Conservation (phyloP, 1,140 invertebrate species). For the Nebria ingens region DNA sequence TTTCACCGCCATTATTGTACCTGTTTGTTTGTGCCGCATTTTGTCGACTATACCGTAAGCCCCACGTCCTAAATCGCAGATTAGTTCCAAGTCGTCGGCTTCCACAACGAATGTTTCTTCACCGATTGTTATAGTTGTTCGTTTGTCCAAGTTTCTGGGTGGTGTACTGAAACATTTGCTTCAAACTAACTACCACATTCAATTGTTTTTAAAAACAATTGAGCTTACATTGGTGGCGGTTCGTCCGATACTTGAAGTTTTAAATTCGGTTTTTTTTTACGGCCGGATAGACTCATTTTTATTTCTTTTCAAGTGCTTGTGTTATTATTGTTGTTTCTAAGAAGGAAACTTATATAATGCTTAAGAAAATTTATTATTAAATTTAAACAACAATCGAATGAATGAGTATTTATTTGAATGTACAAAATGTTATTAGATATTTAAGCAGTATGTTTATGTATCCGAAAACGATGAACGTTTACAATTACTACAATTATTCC, state of each 20-base stretch:
- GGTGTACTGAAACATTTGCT: constrained; percentile 44
- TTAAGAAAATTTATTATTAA: too few relatives aligned
- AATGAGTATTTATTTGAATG: too few relatives aligned
- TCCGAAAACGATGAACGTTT: too few relatives aligned
- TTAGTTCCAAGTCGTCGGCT: constrained; percentile 79
- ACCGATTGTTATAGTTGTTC: constrained; percentile 75
- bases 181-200: constrained; percentile 10
- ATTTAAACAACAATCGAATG: too few relatives aligned
- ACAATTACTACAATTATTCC: too few relatives aligned
- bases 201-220: constrained; percentile 3
- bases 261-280: constrained; percentile 32
- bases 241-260: constrained; percentile 41
- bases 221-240: constrained; percentile 35
- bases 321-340: too few relatives aligned
- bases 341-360: too few relatives aligned
- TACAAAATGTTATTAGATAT: too few relatives aligned
- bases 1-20: constrained; percentile 91
- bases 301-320: too few relatives aligned
- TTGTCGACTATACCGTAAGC: constrained; percentile 95
- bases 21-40: constrained; percentile 82
- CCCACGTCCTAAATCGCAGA: constrained; percentile 84
- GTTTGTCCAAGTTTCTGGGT: constrained; percentile 73
- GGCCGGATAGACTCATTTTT: constrained; percentile 16
- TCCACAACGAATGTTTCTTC: constrained; percentile 81
- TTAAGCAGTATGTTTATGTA: too few relatives aligned